These are phyloP conservation scores for Muntiacus reevesi DNA, from an alignment of 2,113 vertebrate species.

Conservation along the genomic window DNA sequence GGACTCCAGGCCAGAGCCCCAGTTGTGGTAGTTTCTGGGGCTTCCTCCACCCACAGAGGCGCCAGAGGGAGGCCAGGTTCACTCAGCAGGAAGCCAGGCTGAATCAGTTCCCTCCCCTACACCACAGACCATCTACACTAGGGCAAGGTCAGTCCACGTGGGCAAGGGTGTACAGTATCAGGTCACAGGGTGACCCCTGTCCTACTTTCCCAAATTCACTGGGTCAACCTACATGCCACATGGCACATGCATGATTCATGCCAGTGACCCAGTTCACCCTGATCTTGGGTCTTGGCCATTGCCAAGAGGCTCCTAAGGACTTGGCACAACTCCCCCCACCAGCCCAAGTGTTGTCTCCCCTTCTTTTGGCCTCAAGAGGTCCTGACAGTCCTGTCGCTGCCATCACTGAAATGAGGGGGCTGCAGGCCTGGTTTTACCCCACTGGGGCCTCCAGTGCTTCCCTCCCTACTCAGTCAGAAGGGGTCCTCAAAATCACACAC, in stretches of 20 bases:
- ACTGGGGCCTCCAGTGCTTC: not conserved
- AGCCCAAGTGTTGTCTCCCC: not conserved
- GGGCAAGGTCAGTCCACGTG: not conserved
- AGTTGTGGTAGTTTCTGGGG: not conserved
- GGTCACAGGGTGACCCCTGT: not conserved
- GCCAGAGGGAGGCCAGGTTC: not conserved
- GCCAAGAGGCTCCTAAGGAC: not conserved
- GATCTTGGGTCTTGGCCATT: not conserved
- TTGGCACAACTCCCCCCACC: not conserved
- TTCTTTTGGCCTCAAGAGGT: not conserved
- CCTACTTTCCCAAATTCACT: not conserved
- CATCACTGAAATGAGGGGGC: not conserved
- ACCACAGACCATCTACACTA: not conserved
- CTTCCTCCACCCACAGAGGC: not conserved
- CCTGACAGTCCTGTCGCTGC: not conserved
- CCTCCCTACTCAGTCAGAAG: not conserved
- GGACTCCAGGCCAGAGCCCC: not conserved
- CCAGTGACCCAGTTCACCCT: not conserved
- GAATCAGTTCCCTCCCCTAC: not conserved
- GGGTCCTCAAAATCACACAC: not conserved
- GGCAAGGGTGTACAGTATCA: not conserved
- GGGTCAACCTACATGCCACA: not conserved
- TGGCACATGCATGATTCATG: too few relatives aligned
- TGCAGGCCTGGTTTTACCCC: not conserved
- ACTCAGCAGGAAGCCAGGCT: not conserved